phyloP scores from a whole-genome alignment of 2,888 invertebrate genomes.

The Cephus rjabovi region DNA sequence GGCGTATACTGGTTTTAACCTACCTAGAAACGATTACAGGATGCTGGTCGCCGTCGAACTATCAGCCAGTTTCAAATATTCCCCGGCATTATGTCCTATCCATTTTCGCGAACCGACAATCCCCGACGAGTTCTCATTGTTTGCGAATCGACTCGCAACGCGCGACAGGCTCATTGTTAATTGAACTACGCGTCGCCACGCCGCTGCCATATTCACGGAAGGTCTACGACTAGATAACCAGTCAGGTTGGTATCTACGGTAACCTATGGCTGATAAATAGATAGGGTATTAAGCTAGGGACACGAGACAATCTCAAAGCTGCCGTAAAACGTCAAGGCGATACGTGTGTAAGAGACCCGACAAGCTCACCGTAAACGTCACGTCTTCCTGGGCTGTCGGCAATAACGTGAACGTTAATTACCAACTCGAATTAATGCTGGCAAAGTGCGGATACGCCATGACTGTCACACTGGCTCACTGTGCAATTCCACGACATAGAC shows the following conservation, averaged over 20 bases:
- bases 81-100: not conserved
- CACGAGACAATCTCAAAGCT: not conserved
- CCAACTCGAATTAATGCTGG: constrained; percentile 50
- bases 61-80: not conserved
- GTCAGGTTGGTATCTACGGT: too few relatives aligned
- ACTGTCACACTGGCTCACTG: not conserved
- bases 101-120: not conserved
- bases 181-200: constrained; percentile 57
- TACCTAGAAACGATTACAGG: not conserved
- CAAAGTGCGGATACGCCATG: constrained; percentile 7
- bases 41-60: not conserved
- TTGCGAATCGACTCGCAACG: constrained; percentile 53
- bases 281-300: not conserved
- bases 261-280: too few relatives aligned
- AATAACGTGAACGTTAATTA: constrained; percentile 59
- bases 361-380: constrained; percentile 28
- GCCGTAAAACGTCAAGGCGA: not conserved
- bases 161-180: constrained; percentile 59
- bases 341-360: not conserved
- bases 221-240: constrained; percentile 11
- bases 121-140: constrained; percentile 61
- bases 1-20: not conserved
- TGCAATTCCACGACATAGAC: not conserved
- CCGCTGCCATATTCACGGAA: constrained; percentile 46
- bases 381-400: constrained; percentile 48